Base-by-base conservation (phyloP, 1,140 invertebrate genomes). In the Lepidurus packardi region DNA sequence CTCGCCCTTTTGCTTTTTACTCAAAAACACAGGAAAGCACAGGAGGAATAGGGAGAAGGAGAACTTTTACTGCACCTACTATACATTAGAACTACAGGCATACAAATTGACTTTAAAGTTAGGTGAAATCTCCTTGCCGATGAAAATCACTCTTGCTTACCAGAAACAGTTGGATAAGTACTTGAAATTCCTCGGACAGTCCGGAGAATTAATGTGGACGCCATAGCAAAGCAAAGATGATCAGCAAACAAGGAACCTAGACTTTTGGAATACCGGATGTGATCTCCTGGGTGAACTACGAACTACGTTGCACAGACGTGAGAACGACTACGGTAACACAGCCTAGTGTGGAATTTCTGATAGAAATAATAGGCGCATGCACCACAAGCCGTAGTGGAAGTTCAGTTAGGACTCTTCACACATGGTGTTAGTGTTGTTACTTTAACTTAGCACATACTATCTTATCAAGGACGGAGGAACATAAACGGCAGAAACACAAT, bases 141-240 rank as follows among this genome's bases (percentile, higher is more conserved):
- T 47, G 16, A 47, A 47, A 16, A 47, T 47, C 1, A 34, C 34
- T 34, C 34, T 34, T 34, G 34, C 34, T 65, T 65, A 65, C 53
- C 53, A 65, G 53, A 65, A 65, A 65, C 53, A n/a, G 53, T 65
- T 7, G 53, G 53, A 65, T 65, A 65, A 16, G 53, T 65, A n/a
- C 21, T 13, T 1, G 53, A 65, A 16, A 65, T 65, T 65, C 53
- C 53, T 65, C 53, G 53, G 16, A 65, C 53, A n/a, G 53, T 21
- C 53, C 13, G 16, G 53, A 65, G 16, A 21, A 65, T 65, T 65
- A 65, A 16, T 65, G 53, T 65, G 16, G 53, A 65, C 53, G 53
- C 53, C 53, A 65, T 65, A 65, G n/a, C 6, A 65, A 21, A 65
- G 53, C 16, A 65, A n/a, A 65, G 10, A 65, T 65, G 7, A 11